phyloP scores from a whole-genome alignment of 2,113 vertebrate genomes.

The Eidolon helvum region DNA sequence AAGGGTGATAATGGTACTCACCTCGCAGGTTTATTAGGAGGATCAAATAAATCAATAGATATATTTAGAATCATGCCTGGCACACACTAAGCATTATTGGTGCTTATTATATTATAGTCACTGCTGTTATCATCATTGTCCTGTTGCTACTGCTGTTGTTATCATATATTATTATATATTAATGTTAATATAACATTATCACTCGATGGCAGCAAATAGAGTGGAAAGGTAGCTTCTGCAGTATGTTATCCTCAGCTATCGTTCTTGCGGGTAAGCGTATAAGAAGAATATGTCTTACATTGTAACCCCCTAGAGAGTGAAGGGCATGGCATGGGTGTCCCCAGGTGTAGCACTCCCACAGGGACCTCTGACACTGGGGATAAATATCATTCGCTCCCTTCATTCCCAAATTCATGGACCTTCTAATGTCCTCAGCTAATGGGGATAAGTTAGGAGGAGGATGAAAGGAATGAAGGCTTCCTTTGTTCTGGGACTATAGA shows the following conservation, averaged over 20 bases:
- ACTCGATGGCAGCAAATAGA: background rate
- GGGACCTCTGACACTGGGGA: background rate
- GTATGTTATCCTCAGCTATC: background rate
- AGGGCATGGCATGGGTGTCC: rapidly evolving
- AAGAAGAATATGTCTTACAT: background rate
- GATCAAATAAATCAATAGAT: background rate
- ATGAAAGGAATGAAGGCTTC: background rate
- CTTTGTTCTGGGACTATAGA: background rate
- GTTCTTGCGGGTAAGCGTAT: background rate
- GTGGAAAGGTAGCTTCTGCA: background rate
- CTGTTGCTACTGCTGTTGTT: background rate
- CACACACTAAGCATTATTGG: background rate
- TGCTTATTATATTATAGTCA: background rate
- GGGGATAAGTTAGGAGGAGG: background rate
- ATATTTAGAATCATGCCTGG: background rate
- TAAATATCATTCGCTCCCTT: background rate
- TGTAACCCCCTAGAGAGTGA: background rate
- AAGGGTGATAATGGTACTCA: background rate
- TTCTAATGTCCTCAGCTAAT: background rate
- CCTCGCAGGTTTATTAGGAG: background rate
- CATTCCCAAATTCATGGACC: background rate
- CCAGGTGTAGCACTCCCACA: background rate
- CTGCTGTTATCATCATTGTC: background rate
- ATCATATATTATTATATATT: background rate
- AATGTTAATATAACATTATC: background rate